These are phyloP conservation scores for Paralinhomoeus sp. DNA, from an alignment of 2,888 invertebrate genomes.

Conservation along the genomic window DNA sequence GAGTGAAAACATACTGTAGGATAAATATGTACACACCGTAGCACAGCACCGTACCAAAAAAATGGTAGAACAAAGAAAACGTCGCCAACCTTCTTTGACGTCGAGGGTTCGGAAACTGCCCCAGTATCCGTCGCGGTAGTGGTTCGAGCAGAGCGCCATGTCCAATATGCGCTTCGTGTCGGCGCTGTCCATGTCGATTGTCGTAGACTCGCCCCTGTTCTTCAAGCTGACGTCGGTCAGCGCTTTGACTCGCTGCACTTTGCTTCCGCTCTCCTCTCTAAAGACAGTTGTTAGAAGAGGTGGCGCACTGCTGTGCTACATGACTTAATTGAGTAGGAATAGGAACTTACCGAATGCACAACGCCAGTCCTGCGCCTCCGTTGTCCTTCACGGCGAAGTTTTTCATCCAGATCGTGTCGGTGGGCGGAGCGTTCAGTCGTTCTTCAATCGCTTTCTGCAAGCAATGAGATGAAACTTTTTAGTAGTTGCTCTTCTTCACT, in stretches of 20 bases:
- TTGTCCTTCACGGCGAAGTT: conserved; percentile 31
- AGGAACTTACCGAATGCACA: conserved; percentile 41
- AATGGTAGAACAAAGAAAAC: conserved; percentile 13
- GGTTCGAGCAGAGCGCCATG: conserved; percentile 58
- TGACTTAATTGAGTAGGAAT: no score
- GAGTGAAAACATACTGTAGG: no score
- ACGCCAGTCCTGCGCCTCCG: conserved; percentile 65
- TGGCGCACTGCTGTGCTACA: no score
- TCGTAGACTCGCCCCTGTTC: conserved; percentile 12
- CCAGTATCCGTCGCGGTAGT: conserved; percentile 52
- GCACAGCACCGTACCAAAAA: no score
- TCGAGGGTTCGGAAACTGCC: conserved; percentile 60
- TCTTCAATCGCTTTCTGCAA: conserved; percentile 32
- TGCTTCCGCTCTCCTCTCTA: conserved; percentile 8
- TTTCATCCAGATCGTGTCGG: conserved; percentile 37
- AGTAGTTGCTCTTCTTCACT: no score
- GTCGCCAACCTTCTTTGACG: conserved; percentile 35
- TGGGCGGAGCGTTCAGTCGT: conserved; percentile 35
- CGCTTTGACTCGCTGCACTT: conserved; percentile 22
- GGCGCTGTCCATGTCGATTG: conserved; percentile 9
- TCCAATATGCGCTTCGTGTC: conserved; percentile 13
- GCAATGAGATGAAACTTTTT: no score
- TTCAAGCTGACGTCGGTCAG: conserved; percentile 18
- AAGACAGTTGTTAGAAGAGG: not conserved
- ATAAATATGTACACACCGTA: no score